These are phyloP conservation scores for Lutjanus campechanus DNA, from an alignment of 2,797 vertebrate genomes.

Conservation along the genomic window DNA sequence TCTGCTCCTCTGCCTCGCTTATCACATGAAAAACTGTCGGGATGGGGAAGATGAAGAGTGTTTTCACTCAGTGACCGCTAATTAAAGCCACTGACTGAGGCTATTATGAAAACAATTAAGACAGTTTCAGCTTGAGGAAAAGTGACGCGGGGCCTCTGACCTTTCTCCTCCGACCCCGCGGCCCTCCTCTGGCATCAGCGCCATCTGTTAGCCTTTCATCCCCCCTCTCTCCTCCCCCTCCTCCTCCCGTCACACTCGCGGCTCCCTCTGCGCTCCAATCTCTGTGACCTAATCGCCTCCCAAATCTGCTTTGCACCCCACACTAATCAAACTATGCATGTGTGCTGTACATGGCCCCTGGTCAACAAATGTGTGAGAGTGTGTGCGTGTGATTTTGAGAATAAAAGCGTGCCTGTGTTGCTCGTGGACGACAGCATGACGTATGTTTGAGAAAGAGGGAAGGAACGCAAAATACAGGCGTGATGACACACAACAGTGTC, in stretches of 20 bases:
- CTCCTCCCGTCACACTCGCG: background rate
- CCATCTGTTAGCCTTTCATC: constrained; percentile 44
- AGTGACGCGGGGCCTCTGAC: constrained; percentile 32
- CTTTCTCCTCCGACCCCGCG: constrained; percentile 20
- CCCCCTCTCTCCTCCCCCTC: background rate
- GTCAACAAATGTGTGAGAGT: background rate
- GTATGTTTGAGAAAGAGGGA: background rate
- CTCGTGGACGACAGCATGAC: constrained; percentile 16
- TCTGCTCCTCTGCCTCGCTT: constrained; percentile 20
- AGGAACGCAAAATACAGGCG: constrained; percentile 3
- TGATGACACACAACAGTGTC: constrained; percentile 34
- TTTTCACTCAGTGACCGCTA: constrained; percentile 25
- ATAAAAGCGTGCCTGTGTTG: constrained; percentile 4
- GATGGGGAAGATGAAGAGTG: constrained; percentile 14
- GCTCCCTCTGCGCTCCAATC: constrained; percentile 14
- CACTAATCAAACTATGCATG: constrained; percentile 30
- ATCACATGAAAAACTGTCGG: background rate
- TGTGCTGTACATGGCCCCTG: constrained; percentile 26
- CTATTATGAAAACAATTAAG: constrained; percentile 41
- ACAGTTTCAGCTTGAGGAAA: constrained; percentile 19
- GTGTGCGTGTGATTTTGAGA: constrained; percentile 2
- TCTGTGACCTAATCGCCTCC: constrained; percentile 36
- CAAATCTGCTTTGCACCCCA: constrained; percentile 47
- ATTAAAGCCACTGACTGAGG: constrained; percentile 42
- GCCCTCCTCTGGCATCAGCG: constrained; percentile 29